Evolutionary conservation across 92 coral and sea anemone genomes (phyloP).

Genomic region (Metridium senile): DNA sequence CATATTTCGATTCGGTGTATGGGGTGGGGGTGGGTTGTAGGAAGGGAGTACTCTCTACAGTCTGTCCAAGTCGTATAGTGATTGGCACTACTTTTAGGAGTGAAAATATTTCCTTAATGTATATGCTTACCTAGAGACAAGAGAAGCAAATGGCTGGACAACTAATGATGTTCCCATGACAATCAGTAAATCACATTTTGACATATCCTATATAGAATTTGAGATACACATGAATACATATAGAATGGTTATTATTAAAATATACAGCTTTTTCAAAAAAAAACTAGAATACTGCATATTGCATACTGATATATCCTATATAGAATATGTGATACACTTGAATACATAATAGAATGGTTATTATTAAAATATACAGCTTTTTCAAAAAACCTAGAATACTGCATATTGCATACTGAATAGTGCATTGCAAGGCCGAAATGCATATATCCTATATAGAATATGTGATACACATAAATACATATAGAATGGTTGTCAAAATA

Average conservation of each 20-base stretch:
- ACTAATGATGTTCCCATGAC: slow-evolving; percentile 97
- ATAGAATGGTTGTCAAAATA: not conserved
- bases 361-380: too few species aligned
- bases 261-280: too few species aligned
- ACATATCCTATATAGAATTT: slow-evolving; percentile 69
- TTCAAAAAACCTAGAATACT: too few species aligned
- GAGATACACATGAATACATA: not conserved
- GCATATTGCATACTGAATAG: slow-evolving; percentile 74
- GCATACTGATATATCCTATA: slow-evolving; percentile 82
- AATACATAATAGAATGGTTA: not conserved
- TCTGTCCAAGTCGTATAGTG: too few species aligned
- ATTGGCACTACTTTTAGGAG: too few species aligned
- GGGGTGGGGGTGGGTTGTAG: too few species aligned
- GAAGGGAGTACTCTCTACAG: too few species aligned
- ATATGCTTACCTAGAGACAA: slow-evolving; percentile 83
- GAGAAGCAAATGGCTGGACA: slow-evolving; percentile 95
- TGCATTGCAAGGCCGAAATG: too few species aligned
- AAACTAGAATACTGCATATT: too few species aligned
- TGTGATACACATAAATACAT: not conserved
- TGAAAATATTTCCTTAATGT: too few species aligned
- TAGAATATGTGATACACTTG: not conserved
- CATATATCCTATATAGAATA: slow-evolving; percentile 70
- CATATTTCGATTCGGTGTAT: too few species aligned
- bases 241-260: not conserved
- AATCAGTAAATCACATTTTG: slow-evolving; percentile 83